phyloP scores from a whole-genome alignment of 2,888 invertebrate species.

The Stegana nigrithorax region DNA sequence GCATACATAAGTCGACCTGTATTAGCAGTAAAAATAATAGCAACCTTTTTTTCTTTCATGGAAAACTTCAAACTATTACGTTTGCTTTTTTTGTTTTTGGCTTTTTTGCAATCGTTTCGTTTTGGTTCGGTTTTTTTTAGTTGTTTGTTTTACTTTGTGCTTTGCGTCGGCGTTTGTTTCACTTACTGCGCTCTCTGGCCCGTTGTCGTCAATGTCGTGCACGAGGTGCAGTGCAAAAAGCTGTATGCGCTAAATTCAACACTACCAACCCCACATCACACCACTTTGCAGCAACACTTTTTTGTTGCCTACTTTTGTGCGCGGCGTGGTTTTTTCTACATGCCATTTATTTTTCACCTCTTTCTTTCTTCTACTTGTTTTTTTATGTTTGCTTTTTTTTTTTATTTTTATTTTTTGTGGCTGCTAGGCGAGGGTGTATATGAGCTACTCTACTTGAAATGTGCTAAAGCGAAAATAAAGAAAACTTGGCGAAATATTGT shows the following conservation, averaged over 20 bases:
- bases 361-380: too few relatives aligned
- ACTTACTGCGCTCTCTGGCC: not conserved
- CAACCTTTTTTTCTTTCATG: too few relatives aligned
- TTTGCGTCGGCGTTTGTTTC: not conserved
- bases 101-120: too few relatives aligned
- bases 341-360: too few relatives aligned
- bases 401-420: slow-evolving; percentile 16
- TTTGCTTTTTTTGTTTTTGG: too few relatives aligned
- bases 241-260: too few relatives aligned
- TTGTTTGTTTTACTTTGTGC: too few relatives aligned
- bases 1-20: too few relatives aligned
- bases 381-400: not conserved
- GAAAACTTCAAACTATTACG: too few relatives aligned
- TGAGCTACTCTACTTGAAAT: not conserved
- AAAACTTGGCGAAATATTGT: slow-evolving; percentile 47
- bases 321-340: too few relatives aligned
- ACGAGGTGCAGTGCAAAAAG: not conserved
- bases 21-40: not conserved
- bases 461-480: not conserved
- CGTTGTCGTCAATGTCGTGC: not conserved
- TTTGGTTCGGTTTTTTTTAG: too few relatives aligned
- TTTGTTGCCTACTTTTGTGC: slow-evolving; percentile 23
- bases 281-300: not conserved
- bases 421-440: too few relatives aligned
- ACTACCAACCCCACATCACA: not conserved